Evolutionary conservation across 2,888 invertebrate species (phyloP), one percentile per base, ranked within the genome.

Genomic region (Gymnocheta viridis): DNA sequence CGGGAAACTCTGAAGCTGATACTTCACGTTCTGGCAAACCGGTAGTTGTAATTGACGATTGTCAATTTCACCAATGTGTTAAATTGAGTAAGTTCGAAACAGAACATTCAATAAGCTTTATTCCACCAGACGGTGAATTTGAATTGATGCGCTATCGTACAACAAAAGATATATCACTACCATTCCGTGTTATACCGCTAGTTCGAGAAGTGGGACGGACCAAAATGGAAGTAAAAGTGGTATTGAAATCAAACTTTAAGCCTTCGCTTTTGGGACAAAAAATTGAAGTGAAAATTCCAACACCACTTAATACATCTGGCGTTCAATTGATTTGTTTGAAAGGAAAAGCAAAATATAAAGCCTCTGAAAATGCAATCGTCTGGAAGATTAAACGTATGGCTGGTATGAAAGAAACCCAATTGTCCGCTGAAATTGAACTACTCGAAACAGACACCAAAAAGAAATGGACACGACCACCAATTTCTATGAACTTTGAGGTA

Each of bases 401-500:
- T 0, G 97, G 97, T 4, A 99, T 99, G 99, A 99, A 99, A 91
- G 99, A 99, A 92, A 99, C 99, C 0, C 99, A 99, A 91, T 94
- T 99, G 47, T 99, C 99, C 0, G 99, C 99, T 0, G 99, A 99
- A 94, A 99, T 99, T 73, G 99, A 99, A 92, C 93, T 99, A 47
- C 94, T 99, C 83, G 98, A 98, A 92, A 99, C 99, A 0, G 99
- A 98, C 90, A 98, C 98, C 12, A 99, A 99, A 93, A 99, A 99
- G 93, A 99, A 99, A 92, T 99, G 99, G 99, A 99, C 99, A 19
- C 94, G 99, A 58, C 99, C 99, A 27, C 99, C 99, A 60, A 99
- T 99, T 90, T 99, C 99, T 1, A 99, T 99, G 99, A 99, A 98
- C 92, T 99, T 99, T 92, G 99, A 99, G 93, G 99, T 99, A 87